Percentiles rank a stretch among this genome's conserved stretches.
phyloP scores from a whole-genome alignment of 2,113 vertebrate species.

The Rhabdomys dilectus region DNA sequence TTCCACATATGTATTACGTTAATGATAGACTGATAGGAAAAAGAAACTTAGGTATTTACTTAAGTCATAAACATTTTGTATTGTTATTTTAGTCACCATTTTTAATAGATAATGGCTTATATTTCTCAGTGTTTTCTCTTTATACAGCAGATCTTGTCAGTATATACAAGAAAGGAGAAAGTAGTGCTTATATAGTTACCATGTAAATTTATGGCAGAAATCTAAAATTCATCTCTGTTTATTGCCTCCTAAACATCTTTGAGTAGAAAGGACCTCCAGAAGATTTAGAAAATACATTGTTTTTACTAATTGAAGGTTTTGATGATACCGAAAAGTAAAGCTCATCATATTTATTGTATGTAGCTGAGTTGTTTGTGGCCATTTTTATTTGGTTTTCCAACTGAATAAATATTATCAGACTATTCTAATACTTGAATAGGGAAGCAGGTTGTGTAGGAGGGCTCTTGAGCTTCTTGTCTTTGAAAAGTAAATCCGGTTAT shows the following conservation, averaged over 20 bases:
- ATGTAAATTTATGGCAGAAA: not conserved
- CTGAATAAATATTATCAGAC: not conserved
- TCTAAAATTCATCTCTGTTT: slow-evolving; percentile 5
- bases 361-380: not conserved
- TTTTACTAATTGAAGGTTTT: slow-evolving; percentile 29
- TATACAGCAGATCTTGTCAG: not conserved
- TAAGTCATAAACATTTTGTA: slow-evolving; percentile 40
- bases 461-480: slow-evolving; percentile 29
- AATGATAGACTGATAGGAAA: not conserved
- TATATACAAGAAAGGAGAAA: not conserved
- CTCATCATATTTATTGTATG: not conserved
- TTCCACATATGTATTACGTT: not conserved
- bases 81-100: not conserved
- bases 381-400: slow-evolving; percentile 16
- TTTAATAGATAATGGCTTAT: slow-evolving; percentile 52
- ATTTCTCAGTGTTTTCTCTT: slow-evolving; percentile 19
- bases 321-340: slow-evolving; percentile 47
- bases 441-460: not conserved
- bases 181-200: not conserved
- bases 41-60: slow-evolving; percentile 34
- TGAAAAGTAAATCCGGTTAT: not conserved
- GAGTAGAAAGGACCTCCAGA: not conserved
- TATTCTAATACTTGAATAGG: not conserved
- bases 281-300: not conserved
- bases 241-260: not conserved